These are phyloP conservation scores for Acipenser oxyrinchus DNA, from an alignment of 2,797 vertebrate genomes.

Conservation along the genomic window DNA sequence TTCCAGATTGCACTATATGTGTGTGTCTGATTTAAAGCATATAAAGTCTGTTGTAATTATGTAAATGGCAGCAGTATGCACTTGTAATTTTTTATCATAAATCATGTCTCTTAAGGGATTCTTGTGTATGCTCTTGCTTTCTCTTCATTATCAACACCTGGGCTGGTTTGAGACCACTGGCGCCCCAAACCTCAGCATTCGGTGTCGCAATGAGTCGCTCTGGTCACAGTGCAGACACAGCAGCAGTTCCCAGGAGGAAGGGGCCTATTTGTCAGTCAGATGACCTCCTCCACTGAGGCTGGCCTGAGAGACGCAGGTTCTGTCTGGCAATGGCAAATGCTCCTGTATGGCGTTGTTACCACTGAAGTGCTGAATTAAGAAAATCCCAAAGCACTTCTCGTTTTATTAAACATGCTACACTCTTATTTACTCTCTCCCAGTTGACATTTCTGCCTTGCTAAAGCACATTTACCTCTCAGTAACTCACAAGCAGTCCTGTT, in stretches of 20 bases:
- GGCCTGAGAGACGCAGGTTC: background rate
- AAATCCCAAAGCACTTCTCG: background rate
- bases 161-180: slow-evolving; percentile 38
- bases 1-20: no score
- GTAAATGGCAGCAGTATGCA: no score
- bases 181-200: slow-evolving; percentile 47
- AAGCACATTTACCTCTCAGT: no score
- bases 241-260: slow-evolving; percentile 31
- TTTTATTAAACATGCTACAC: background rate
- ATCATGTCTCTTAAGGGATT: slow-evolving; percentile 6
- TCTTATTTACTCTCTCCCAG: background rate
- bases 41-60: no score
- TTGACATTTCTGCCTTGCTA: background rate
- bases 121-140: slow-evolving; percentile 26
- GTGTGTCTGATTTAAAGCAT: no score
- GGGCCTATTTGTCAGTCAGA: slow-evolving; percentile 11
- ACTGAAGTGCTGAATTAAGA: background rate
- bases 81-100: no score
- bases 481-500: no score
- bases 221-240: slow-evolving; percentile 45
- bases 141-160: slow-evolving; percentile 29
- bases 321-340: background rate
- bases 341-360: background rate
- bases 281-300: background rate
- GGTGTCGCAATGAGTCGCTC: slow-evolving; percentile 46